A percentile compares a stretch with the other conserved stretches of the same genome.
phyloP scores from a whole-genome alignment of 2,113 vertebrate genomes.

The Pterocles burchelli region DNA sequence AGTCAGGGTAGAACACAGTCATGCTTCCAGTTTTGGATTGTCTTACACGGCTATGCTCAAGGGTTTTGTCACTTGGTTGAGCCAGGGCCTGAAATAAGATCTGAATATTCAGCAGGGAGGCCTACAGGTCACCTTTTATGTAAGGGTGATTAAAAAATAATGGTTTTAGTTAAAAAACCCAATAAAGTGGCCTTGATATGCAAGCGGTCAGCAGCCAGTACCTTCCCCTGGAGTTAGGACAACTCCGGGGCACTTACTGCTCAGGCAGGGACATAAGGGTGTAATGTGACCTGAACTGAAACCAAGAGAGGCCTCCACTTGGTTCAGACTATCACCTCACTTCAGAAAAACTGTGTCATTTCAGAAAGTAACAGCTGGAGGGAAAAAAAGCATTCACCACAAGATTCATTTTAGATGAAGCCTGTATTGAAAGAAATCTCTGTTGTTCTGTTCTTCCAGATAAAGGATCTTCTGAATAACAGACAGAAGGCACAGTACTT shows the following conservation, averaged over 20 bases:
- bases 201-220: neutral
- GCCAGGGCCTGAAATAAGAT: neutral
- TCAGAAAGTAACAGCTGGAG: neutral
- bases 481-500: constrained; percentile 78
- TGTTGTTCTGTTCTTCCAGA: constrained; percentile 61
- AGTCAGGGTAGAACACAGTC: neutral
- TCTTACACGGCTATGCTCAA: neutral
- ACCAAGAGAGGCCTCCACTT: neutral
- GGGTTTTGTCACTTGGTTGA: neutral
- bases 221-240: neutral
- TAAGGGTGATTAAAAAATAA: neutral
- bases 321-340: neutral
- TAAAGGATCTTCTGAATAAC: constrained; percentile 76
- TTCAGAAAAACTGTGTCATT: neutral
- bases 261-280: neutral
- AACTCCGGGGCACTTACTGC: neutral
- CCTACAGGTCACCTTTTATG: neutral
- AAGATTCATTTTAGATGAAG: neutral
- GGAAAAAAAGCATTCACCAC: neutral
- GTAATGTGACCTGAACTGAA: neutral
- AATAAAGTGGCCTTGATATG: neutral
- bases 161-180: neutral
- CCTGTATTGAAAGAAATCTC: neutral
- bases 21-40: neutral
- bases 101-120: neutral